A percentile compares a stretch with the other conserved stretches of the same genome.
These are phyloP conservation scores for Trachymyrmex septentrionalis DNA, from an alignment of 1,140 invertebrate species.

Conservation along the genomic window DNA sequence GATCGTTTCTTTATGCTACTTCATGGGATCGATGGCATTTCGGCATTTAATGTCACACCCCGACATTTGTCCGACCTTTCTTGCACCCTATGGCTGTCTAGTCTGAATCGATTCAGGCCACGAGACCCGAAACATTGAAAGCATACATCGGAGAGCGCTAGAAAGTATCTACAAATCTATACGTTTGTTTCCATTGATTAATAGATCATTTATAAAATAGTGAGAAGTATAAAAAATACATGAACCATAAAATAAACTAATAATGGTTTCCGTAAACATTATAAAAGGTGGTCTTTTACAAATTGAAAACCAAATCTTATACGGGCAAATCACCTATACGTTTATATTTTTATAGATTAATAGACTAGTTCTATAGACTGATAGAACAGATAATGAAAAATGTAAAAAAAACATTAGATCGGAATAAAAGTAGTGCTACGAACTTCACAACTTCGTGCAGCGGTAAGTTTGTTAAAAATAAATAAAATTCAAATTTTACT, in stretches of 20 bases:
- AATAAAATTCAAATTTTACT: no score
- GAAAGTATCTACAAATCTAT: background rate
- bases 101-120: constrained; percentile 38
- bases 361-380: no score
- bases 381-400: no score
- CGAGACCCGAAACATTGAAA: constrained; percentile 22
- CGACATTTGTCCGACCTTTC: constrained; percentile 77
- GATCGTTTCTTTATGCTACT: constrained; percentile 24
- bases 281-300: background rate
- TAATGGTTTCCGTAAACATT: background rate
- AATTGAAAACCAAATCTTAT: background rate
- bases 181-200: background rate
- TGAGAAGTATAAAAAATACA: background rate
- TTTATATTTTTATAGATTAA: no score
- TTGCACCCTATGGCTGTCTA: constrained; percentile 26
- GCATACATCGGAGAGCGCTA: background rate
- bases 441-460: no score
- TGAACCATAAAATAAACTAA: background rate
- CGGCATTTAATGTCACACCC: constrained; percentile 71
- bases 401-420: no score
- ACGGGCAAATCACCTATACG: no score
- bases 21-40: constrained; percentile 68
- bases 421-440: no score
- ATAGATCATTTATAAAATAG: background rate
- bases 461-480: no score